Evolutionary conservation across 53 echinoderm and acorn worm genomes (phyloP), one percentile per base, ranked within the genome.

Genomic region (Henricia sp.): DNA sequence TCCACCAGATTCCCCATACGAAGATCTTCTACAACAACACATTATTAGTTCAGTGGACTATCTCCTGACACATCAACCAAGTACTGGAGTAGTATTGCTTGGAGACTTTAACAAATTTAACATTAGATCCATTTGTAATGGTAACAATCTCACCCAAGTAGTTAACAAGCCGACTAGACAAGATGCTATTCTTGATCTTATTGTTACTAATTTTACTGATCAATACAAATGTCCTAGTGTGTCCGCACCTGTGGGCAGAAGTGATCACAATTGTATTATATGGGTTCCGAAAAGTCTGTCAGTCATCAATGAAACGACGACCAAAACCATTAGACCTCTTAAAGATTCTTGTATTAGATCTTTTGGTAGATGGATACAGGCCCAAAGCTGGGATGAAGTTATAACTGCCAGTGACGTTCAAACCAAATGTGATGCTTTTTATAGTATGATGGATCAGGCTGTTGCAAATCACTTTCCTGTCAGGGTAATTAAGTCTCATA

Each of bases 301-400:
- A n/a, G 52, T 23, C 16, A n/a, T 3, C 16, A 52, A 52, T 3
- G 21, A 52, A 52, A 52, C 21, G 16, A 52, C 16, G 16, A 52
- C 52, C 21, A 52, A 52, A 52, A 14, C 21, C 2, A 52, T 52
- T n/a, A 52, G 52, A 52, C 52, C 59, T 59, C 26, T 59, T 11
- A 25, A 59, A 30, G 59, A 59, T 28, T 59, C 59, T 20, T 4
- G 59, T 59, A 59, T 59, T 26, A 59, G 59, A 25, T 59, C 59
- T 11, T 59, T 59, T 59, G 59, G 59, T 59, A 59, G 59, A 59
- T 59, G 59, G 59, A 30, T 59, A 59, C 59, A 59, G 59, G 59
- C 59, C 26, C 59, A 59, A 30, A 59, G 13, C 29, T 59, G 59
- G 59, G 27, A 25, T 26, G 59, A 26, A 5, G 29, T 59, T 59